Base-by-base conservation (phyloP, 2,113 vertebrate genomes). In the Microcebus tavaratra region DNA sequence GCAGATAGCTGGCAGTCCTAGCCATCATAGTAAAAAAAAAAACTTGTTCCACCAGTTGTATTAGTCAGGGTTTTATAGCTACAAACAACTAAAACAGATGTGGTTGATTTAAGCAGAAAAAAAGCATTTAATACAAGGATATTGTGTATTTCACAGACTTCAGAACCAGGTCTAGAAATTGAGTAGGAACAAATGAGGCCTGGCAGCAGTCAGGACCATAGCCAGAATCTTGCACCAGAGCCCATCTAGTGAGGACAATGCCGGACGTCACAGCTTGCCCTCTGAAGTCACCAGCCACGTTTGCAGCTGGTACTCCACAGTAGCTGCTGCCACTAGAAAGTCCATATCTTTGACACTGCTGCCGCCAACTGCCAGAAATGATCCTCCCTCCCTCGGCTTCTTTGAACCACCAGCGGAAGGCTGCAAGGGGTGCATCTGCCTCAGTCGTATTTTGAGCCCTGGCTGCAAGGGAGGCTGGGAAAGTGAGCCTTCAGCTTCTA, bases 61-160 rank as follows among this genome's bases (percentile, higher is more conserved):
- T 97, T 97, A 70, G 53, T 88, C 73, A 78, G 79, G 87, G 20
- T 90, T 97, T 97, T 96, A 96, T 89, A 95, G 95, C 53, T 72
- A 50, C 96, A 96, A 96, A 96, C 93, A 94, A 92, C 84, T 92
- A 93, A 97, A 96, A 98, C 88, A 97, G 90, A 97, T 96, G 96
- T 83, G 81, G 81, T 61, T 83, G 65, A 94, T 92, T 97, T 92
- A 87, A 88, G 57, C 70, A 79, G 84, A 75, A 48, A 75, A 75
- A 73, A 85, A 31, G 45, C 70, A 57, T 87, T 97, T 94, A 92
- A 90, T 90, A 94, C 96, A 95, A 95, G 93, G 88, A 94, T 95
- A 83, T 75, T 90, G 88, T 97, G 70, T 90, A 92, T 96, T 96
- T 92, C 97, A 94, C 80, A 96, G 95, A 76, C 84, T 95, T 93